Evolutionary conservation across 2,797 vertebrate species (phyloP).

Genomic region (Coilia nasus): DNA sequence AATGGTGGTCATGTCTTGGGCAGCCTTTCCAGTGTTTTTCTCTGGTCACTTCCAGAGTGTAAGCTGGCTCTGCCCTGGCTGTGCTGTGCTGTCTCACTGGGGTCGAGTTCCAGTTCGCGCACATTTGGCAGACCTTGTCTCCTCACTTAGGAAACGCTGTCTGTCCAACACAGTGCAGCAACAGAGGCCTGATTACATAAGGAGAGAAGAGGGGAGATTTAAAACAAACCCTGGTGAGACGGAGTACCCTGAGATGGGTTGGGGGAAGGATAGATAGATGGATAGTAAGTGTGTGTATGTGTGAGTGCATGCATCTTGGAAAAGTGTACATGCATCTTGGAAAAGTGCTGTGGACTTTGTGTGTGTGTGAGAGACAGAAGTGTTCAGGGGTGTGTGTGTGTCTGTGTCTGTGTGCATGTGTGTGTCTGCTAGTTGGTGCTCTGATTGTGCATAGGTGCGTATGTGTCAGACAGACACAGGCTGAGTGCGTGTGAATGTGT

Average conservation of each 20-base stretch:
- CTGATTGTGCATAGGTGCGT: background rate
- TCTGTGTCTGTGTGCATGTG: background rate
- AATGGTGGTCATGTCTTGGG: too few relatives aligned
- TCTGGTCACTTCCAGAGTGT: too few relatives aligned
- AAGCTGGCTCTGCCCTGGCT: slow-evolving; percentile 17
- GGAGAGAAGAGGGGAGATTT: slow-evolving; percentile 5
- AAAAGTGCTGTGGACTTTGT: background rate
- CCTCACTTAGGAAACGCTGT: background rate
- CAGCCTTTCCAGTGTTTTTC: too few relatives aligned
- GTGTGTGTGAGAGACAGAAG: background rate
- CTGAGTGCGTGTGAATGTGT: background rate
- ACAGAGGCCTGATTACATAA: background rate
- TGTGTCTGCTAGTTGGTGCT: background rate
- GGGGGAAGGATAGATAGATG: background rate
- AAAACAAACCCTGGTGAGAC: slow-evolving; percentile 21
- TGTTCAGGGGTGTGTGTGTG: background rate
- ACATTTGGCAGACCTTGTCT: background rate
- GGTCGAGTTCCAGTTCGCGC: background rate
- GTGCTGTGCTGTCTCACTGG: background rate
- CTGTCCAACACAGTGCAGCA: slow-evolving; percentile 10
- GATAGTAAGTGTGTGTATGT: background rate
- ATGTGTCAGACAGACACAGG: background rate
- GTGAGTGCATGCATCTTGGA: background rate
- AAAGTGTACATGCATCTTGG: background rate
- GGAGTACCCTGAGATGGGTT: background rate